A percentile compares a stretch with the other conserved stretches of the same genome.
Evolutionary conservation across 2,888 invertebrate species (phyloP).

Genomic region (Parascotia fuliginaria): DNA sequence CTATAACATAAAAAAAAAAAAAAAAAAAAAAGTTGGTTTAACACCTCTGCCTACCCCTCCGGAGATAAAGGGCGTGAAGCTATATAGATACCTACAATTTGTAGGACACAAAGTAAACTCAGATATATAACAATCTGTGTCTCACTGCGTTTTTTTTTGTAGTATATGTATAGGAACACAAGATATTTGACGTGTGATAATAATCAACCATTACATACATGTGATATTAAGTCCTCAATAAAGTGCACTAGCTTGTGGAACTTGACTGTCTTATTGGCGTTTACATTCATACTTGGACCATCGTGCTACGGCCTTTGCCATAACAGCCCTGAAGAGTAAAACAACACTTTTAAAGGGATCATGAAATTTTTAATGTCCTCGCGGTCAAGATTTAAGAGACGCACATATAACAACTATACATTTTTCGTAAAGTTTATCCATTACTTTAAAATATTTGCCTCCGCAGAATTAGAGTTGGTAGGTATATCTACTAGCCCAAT

Average conservation of each 20-base stretch:
- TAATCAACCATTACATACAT: too few relatives aligned
- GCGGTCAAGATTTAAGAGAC: conserved; percentile 73
- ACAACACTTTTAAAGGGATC: conserved; percentile 78
- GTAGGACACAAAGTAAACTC: too few relatives aligned
- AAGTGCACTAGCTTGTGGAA: not conserved
- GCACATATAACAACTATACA: conserved; percentile 22
- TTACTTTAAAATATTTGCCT: conserved; percentile 1
- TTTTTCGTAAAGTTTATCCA: conserved; percentile 21
- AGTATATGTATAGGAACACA: too few relatives aligned
- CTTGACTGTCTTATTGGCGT: conserved; percentile 10
- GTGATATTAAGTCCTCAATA: not conserved
- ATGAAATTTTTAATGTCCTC: conserved; percentile 77
- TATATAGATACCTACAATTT: too few relatives aligned
- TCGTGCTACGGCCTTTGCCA: conserved; percentile 51
- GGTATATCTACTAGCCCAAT: too few relatives aligned
- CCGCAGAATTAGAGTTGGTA: not conserved
- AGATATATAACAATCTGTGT: too few relatives aligned
- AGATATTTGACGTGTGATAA: too few relatives aligned
- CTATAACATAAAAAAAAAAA: too few relatives aligned
- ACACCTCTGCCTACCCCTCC: too few relatives aligned
- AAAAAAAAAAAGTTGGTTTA: too few relatives aligned
- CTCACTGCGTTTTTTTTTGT: too few relatives aligned
- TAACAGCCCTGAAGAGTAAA: conserved; percentile 74
- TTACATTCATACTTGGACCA: conserved; percentile 38
- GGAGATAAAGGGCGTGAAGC: too few relatives aligned